Evolutionary conservation across 2,113 vertebrate genomes (phyloP).

Genomic region (Prochilodus magdalenae): DNA sequence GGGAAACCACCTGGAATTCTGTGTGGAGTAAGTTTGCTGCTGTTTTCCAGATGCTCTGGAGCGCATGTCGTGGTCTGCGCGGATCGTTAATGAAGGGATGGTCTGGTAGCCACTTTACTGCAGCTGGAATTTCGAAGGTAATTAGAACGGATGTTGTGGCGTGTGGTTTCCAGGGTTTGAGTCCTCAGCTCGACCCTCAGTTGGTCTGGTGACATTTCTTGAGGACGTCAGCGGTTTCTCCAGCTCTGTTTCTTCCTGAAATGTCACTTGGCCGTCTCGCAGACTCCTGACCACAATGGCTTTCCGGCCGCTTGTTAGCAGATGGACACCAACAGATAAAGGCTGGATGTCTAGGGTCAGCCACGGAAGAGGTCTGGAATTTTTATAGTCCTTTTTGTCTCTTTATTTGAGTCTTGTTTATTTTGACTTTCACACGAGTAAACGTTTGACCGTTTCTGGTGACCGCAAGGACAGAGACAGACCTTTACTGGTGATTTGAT

Average conservation of each 20-base stretch:
- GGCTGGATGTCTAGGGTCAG: not conserved
- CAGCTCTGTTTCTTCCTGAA: not conserved
- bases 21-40: too few species aligned
- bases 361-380: not conserved
- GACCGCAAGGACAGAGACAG: too few species aligned
- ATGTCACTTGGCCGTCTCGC: not conserved
- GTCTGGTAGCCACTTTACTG: too few species aligned
- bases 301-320: not conserved
- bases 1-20: too few species aligned
- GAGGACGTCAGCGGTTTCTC: not conserved
- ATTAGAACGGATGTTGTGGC: too few species aligned
- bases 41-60: too few species aligned
- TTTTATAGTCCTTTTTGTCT: not conserved
- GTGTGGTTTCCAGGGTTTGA: not conserved
- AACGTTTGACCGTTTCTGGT: too few species aligned
- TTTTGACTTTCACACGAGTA: too few species aligned
- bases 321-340: not conserved
- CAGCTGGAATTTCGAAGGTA: too few species aligned
- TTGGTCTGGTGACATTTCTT: not conserved
- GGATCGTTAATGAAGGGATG: too few species aligned
- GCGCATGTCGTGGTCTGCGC: too few species aligned
- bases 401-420: not conserved
- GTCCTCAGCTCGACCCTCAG: not conserved
- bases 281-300: slow-evolving; percentile 16
- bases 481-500: too few species aligned